phyloP scores from a whole-genome alignment of 2,888 invertebrate species.

The Lottia scabra region DNA sequence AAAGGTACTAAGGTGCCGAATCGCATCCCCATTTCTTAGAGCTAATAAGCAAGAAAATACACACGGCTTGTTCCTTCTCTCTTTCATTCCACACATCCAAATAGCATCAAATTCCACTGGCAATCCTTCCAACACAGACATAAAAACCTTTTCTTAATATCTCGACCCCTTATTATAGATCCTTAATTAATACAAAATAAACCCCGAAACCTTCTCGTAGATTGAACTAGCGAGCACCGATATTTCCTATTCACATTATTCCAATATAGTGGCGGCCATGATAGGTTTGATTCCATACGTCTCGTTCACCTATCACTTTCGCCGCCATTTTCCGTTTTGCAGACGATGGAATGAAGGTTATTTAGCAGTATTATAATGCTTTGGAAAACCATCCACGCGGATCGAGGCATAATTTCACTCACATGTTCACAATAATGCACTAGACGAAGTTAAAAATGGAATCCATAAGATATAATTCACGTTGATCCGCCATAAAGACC shows the following conservation, averaged over 20 bases:
- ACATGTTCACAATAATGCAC: no score
- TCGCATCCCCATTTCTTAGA: not conserved
- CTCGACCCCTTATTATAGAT: no score
- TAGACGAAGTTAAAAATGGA: no score
- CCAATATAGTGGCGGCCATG: no score
- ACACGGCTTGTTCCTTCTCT: not conserved
- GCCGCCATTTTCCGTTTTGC: conserved; percentile 2
- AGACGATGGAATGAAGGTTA: not conserved
- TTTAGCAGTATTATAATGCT: not conserved
- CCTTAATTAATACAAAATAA: no score
- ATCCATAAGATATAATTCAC: no score
- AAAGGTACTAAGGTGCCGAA: not conserved
- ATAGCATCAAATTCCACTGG: no score
- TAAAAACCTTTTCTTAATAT: not conserved
- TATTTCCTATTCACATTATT: no score
- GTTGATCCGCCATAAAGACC: no score
- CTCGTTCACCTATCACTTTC: not conserved
- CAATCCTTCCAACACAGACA: not conserved
- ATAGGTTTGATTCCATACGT: not conserved
- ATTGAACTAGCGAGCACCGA: no score
- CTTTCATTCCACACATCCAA: not conserved
- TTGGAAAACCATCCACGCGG: not conserved
- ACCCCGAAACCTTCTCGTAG: no score
- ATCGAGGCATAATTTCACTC: not conserved
- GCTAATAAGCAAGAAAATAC: not conserved